phyloP scores from a whole-genome alignment of 2,797 vertebrate species.

The Microhierax caerulescens region DNA sequence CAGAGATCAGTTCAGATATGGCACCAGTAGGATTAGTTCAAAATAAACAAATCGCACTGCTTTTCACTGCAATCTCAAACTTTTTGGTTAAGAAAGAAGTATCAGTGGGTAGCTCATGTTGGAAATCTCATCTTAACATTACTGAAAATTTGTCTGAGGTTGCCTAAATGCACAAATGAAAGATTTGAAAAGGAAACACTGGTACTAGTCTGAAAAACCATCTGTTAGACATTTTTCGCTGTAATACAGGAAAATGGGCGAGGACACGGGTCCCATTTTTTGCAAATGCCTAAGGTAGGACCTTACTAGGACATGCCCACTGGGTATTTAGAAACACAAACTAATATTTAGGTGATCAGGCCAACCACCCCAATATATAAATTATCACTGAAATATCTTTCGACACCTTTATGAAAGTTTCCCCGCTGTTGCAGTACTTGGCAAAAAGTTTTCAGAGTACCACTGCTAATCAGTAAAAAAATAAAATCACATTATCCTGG shows the following conservation, averaged over 20 bases:
- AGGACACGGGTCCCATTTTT: not conserved
- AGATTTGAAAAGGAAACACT: not conserved
- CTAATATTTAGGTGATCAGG: not conserved
- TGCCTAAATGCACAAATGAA: not conserved
- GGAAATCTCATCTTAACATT: not conserved
- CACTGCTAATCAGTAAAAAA: not conserved
- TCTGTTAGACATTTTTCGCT: not conserved
- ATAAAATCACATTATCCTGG: not conserved
- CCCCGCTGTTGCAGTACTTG: not conserved
- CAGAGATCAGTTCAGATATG: not conserved
- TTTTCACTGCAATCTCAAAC: not conserved
- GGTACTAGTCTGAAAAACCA: not conserved
- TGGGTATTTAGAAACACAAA: not conserved
- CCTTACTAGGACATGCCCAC: not conserved
- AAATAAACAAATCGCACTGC: not conserved
- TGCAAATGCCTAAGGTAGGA: not conserved
- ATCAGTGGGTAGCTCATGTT: not conserved
- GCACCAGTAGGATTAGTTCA: not conserved
- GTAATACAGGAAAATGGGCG: not conserved
- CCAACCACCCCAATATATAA: not conserved
- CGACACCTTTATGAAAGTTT: not conserved
- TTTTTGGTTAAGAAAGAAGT: not conserved
- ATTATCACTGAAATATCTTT: not conserved
- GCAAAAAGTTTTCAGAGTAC: not conserved
- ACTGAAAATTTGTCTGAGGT: not conserved